phyloP scores from a whole-genome alignment of 2,113 vertebrate genomes.

The Aviceda subcristata region DNA sequence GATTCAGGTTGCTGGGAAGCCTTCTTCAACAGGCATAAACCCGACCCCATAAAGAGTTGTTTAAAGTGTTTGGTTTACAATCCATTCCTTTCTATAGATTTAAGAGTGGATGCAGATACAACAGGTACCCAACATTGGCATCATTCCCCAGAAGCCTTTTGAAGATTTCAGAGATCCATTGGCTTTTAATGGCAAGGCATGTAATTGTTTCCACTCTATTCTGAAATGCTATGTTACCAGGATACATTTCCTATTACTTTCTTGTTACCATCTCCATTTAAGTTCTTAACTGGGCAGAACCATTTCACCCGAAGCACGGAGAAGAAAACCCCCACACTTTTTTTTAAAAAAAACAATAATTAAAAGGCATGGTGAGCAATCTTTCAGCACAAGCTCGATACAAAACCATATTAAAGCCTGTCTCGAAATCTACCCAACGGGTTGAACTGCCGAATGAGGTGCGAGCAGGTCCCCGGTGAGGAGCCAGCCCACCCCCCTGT shows the following conservation, averaged over 20 bases:
- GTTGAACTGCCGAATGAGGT: fast-evolving
- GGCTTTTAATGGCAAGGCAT: background rate
- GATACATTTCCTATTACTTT: background rate
- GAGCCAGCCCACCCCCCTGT: background rate
- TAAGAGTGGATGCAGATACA: background rate
- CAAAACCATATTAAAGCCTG: background rate
- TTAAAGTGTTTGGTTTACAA: background rate
- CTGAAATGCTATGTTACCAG: background rate
- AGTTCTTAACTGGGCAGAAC: background rate
- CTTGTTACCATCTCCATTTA: background rate
- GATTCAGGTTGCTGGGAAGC: background rate
- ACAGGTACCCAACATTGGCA: background rate
- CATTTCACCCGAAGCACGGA: background rate
- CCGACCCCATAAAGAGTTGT: background rate
- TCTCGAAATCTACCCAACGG: background rate
- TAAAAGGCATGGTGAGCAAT: background rate
- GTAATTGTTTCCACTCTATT: background rate
- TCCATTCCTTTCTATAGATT: background rate
- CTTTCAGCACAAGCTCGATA: background rate
- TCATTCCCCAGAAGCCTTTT: background rate
- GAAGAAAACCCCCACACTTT: background rate
- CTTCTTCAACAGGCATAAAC: background rate
- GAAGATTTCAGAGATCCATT: background rate
- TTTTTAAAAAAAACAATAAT: background rate
- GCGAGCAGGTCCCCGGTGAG: background rate